Evolutionary conservation across 2,797 vertebrate genomes (phyloP).

Genomic region (Rhynchonycteris naso): DNA sequence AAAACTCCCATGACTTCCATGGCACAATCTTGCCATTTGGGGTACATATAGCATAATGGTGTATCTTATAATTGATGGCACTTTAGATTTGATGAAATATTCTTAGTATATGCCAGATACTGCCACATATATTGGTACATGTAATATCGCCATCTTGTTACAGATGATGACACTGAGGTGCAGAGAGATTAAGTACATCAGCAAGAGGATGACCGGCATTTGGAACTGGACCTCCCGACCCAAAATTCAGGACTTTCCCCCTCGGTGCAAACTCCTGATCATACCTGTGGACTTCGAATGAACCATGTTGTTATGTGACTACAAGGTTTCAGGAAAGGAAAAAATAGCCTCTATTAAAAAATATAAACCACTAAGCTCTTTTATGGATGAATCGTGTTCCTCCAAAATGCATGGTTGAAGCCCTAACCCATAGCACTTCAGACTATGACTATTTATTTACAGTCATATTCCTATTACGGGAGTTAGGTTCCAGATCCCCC

Average conservation of each 20-base stretch:
- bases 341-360: neutral
- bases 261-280: neutral
- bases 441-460: neutral
- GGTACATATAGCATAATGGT: neutral
- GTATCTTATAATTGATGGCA: neutral
- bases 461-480: too few relatives aligned
- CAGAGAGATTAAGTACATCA: neutral
- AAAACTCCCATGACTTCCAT: neutral
- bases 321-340: neutral
- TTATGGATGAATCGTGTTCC: neutral
- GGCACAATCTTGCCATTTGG: neutral
- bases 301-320: neutral
- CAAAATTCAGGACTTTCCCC: neutral
- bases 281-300: neutral
- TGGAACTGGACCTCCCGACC: neutral
- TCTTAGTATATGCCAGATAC: neutral
- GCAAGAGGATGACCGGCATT: neutral
- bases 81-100: neutral
- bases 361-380: neutral
- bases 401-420: neutral
- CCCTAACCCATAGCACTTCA: neutral
- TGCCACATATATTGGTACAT: neutral
- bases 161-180: neutral
- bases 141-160: neutral
- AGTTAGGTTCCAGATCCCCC: too few relatives aligned